Percentiles rank a stretch among this genome's conserved stretches.
These are phyloP conservation scores for Gadus macrocephalus DNA, from an alignment of 2,113 vertebrate species.

Conservation along the genomic window DNA sequence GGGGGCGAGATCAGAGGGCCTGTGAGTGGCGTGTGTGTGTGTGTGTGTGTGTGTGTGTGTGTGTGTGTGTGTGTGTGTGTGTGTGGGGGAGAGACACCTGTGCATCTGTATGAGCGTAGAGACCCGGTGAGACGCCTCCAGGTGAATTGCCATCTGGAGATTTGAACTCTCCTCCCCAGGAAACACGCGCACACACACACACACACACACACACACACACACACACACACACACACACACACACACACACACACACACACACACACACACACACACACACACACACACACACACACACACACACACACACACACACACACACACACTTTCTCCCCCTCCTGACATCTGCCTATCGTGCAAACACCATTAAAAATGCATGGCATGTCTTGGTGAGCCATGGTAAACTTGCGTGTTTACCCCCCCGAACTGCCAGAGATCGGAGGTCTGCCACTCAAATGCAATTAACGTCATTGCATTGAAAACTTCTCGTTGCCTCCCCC, in stretches of 20 bases:
- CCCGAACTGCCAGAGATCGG: conserved; percentile 31
- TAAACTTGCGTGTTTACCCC: conserved; percentile 39
- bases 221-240: conserved; percentile 3
- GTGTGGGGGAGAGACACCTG: conserved; percentile 3
- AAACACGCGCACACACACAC: conserved; percentile 15
- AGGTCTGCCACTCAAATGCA: conserved; percentile 32
- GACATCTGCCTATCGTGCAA: conserved; percentile 49
- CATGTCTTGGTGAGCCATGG: conserved; percentile 25
- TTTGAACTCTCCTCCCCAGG: not conserved
- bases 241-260: conserved; percentile 16
- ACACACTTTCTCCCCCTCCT: not conserved
- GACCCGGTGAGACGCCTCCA: conserved; percentile 38
- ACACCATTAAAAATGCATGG: conserved; percentile 60
- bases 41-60: too few relatives aligned
- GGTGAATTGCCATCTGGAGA: conserved; percentile 63
- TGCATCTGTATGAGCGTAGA: conserved; percentile 39
- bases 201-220: conserved; percentile 9
- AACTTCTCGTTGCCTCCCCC: conserved; percentile 25
- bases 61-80: conserved; percentile 1
- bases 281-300: conserved; percentile 22
- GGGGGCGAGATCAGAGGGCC: conserved; percentile 56
- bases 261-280: conserved; percentile 10
- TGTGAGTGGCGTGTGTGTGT: conserved; percentile 8
- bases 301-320: not conserved
- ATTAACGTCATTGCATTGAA: conserved; percentile 36